Percentiles rank a stretch among this genome's conserved stretches.
These are phyloP conservation scores for Procavia capensis DNA, from an alignment of 2,113 vertebrate species.

Conservation along the genomic window DNA sequence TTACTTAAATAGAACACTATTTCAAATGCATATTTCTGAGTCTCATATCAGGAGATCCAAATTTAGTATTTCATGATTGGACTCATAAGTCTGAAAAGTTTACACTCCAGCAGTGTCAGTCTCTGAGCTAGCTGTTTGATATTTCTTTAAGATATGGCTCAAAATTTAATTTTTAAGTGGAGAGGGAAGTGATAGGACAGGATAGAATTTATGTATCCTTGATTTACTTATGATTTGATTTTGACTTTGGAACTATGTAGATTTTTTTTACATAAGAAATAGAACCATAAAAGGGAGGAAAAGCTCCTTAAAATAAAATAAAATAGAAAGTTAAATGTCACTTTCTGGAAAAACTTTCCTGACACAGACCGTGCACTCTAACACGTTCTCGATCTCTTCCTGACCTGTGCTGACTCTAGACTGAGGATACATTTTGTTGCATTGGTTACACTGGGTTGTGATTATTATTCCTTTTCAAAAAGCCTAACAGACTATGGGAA, in stretches of 20 bases:
- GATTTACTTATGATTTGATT: not conserved
- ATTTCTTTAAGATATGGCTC: not conserved
- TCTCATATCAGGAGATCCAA: not conserved
- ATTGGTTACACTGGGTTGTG: fast-evolving
- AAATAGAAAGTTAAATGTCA: not conserved
- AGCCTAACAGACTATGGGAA: not conserved
- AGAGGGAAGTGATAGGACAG: not conserved
- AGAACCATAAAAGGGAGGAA: not conserved
- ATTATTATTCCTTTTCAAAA: not conserved
- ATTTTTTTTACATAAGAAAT: not conserved
- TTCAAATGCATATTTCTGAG: not conserved
- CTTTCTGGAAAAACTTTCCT: not conserved
- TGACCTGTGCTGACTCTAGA: fast-evolving
- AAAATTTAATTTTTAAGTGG: not conserved
- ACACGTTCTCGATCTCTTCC: fast-evolving
- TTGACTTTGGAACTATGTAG: too few species aligned
- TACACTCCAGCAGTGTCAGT: too few species aligned
- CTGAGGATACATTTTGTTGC: fast-evolving
- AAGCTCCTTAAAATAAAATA: not conserved
- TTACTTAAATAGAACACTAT: not conserved
- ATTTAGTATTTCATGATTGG: not conserved
- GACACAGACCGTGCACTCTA: too few species aligned
- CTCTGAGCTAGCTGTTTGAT: not conserved
- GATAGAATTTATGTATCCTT: not conserved
- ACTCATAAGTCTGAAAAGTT: too few species aligned